Conservation (phyloP, 2,888 invertebrate species). For the Orthonychiurus folsomi region DNA sequence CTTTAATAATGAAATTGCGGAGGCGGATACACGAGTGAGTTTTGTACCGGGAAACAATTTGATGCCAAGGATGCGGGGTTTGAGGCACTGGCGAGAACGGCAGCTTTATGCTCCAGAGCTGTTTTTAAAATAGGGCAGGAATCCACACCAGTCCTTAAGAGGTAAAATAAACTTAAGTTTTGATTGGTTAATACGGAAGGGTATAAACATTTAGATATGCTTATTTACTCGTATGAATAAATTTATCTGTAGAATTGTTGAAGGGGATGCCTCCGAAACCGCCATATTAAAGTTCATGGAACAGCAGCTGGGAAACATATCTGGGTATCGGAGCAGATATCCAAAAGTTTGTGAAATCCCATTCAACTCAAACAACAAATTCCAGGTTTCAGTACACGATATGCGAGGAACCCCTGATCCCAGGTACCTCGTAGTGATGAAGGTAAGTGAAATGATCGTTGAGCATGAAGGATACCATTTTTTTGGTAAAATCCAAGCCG, state of each 20-base stretch:
- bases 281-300: slow-evolving; percentile 90
- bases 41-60: slow-evolving; percentile 14
- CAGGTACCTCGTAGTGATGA: slow-evolving; percentile 83
- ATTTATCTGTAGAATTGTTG: slow-evolving; percentile 64
- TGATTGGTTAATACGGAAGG: too few relatives aligned
- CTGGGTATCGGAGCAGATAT: slow-evolving; percentile 71
- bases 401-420: slow-evolving; percentile 83
- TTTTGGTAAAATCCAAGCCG: background rate
- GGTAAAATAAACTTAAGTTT: slow-evolving; percentile 39
- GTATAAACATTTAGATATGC: background rate
- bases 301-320: slow-evolving; percentile 74
- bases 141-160: slow-evolving; percentile 47
- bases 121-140: slow-evolving; percentile 55
- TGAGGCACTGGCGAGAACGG: slow-evolving; percentile 52
- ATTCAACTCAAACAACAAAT: slow-evolving; percentile 92
- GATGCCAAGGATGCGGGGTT: slow-evolving; percentile 45
- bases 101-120: slow-evolving; percentile 62
- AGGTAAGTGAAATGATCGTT: slow-evolving; percentile 37
- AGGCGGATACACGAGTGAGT: slow-evolving; percentile 54
- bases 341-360: slow-evolving; percentile 85
- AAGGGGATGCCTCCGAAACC: slow-evolving; percentile 90
- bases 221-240: background rate
- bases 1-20: slow-evolving; percentile 58
- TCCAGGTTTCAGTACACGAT: slow-evolving; percentile 48
- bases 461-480: background rate